Conservation (phyloP, 1,140 invertebrate species). For the Ceratina australensis region DNA sequence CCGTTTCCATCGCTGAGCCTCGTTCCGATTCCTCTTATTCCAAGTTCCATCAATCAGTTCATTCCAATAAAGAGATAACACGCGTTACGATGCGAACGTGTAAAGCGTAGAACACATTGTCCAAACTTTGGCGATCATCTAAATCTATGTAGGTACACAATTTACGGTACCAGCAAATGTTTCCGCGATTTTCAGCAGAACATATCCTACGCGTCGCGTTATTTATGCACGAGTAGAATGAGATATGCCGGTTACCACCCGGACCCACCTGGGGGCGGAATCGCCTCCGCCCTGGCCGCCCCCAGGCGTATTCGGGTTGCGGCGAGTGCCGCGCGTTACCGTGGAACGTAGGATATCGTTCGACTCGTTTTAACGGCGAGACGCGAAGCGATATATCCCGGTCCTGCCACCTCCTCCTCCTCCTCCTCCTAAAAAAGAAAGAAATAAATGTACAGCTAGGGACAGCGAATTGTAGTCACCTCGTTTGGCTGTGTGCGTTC, state of each 20-base stretch:
- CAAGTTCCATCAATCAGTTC: no score
- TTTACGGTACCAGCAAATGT: neutral
- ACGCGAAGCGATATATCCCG: slow-evolving; percentile 10
- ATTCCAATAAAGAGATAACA: no score
- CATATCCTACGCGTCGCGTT: slow-evolving; percentile 53
- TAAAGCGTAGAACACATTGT: no score
- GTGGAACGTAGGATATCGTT: slow-evolving; percentile 22
- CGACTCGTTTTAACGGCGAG: slow-evolving; percentile 39
- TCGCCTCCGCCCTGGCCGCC: slow-evolving; percentile 77
- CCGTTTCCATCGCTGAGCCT: no score
- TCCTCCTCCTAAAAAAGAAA: neutral
- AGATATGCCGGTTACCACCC: slow-evolving; percentile 76
- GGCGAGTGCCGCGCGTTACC: slow-evolving; percentile 31
- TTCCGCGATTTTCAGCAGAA: slow-evolving; percentile 43
- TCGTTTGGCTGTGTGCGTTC: no score
- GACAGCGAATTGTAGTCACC: no score
- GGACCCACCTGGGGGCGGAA: slow-evolving; percentile 79
- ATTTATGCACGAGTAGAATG: slow-evolving; percentile 66
- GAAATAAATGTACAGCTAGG: no score
- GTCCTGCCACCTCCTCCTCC: neutral
- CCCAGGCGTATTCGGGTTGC: slow-evolving; percentile 75
- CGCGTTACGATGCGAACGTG: no score
- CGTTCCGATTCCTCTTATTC: no score
- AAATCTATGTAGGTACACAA: no score
- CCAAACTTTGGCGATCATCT: no score